Percentiles rank a stretch among this genome's conserved stretches.
phyloP scores from a whole-genome alignment of 2,797 vertebrate species.

The Catamblyrhynchus diadema region DNA sequence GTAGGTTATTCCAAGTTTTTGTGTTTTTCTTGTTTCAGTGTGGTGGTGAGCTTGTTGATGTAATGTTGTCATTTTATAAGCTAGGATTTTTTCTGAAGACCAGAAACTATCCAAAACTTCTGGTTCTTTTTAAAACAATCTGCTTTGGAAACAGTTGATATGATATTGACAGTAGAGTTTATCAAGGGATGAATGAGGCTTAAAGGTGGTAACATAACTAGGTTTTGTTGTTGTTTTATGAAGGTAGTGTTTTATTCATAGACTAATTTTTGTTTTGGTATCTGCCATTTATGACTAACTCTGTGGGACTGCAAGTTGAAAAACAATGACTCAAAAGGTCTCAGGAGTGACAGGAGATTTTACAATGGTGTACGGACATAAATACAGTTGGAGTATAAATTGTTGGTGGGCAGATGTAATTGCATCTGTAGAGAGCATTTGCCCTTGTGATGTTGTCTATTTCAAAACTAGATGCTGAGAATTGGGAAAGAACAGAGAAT shows the following conservation, averaged over 20 bases:
- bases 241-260: background rate
- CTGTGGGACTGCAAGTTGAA: background rate
- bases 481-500: background rate
- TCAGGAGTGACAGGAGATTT: background rate
- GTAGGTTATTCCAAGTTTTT: background rate
- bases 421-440: background rate
- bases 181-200: background rate
- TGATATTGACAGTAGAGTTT: background rate
- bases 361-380: fast-evolving
- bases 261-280: background rate
- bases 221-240: background rate
- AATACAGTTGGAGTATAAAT: background rate
- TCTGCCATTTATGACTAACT: background rate
- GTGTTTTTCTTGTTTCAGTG: background rate
- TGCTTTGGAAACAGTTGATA: background rate
- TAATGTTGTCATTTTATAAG: background rate
- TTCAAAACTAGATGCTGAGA: background rate
- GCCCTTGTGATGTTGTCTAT: background rate
- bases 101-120: background rate
- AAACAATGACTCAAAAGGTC: background rate
- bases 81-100: background rate
- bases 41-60: background rate
- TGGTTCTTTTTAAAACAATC: background rate
- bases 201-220: background rate
- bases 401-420: background rate